Percentiles rank a stretch among this genome's conserved stretches.
These are phyloP conservation scores for Riparia riparia DNA, from an alignment of 2,113 vertebrate genomes.

Conservation along the genomic window DNA sequence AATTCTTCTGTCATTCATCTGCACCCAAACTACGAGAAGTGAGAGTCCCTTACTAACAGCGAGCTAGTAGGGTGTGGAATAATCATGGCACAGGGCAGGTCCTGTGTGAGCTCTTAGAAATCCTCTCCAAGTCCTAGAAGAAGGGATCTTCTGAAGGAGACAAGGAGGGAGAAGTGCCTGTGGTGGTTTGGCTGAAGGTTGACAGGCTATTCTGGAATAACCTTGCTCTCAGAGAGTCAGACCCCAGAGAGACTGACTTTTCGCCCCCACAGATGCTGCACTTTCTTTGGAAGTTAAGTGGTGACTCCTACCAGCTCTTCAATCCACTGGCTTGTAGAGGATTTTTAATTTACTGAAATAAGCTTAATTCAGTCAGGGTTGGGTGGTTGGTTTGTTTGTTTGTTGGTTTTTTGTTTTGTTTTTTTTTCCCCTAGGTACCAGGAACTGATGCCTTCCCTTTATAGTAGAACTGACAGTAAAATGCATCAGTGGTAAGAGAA, in stretches of 20 bases:
- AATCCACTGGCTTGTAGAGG: not conserved
- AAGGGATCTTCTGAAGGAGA: not conserved
- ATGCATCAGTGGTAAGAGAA: not conserved
- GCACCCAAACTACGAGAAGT: not conserved
- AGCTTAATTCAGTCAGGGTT: not conserved
- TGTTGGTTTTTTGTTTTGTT: no score
- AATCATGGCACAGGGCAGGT: not conserved
- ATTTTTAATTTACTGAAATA: conserved; percentile 42
- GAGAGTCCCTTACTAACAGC: not conserved
- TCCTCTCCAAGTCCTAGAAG: not conserved
- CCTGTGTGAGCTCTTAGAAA: not conserved
- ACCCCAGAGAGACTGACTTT: conserved; percentile 20
- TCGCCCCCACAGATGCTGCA: not conserved
- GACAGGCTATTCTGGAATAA: conserved; percentile 3
- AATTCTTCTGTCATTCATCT: not conserved
- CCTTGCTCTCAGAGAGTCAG: conserved; percentile 12
- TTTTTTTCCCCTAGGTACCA: not conserved
- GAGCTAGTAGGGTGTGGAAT: not conserved
- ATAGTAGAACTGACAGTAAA: conserved; percentile 2
- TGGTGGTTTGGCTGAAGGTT: not conserved
- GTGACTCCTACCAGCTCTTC: conserved; percentile 2
- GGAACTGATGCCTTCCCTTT: not conserved
- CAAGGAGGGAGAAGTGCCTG: not conserved
- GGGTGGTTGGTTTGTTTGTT: no score
- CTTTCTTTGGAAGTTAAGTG: conserved; percentile 1